A percentile compares a stretch with the other conserved stretches of the same genome.
Evolutionary conservation across 2,888 invertebrate genomes (phyloP).

Genomic region (Drosophila histrio): DNA sequence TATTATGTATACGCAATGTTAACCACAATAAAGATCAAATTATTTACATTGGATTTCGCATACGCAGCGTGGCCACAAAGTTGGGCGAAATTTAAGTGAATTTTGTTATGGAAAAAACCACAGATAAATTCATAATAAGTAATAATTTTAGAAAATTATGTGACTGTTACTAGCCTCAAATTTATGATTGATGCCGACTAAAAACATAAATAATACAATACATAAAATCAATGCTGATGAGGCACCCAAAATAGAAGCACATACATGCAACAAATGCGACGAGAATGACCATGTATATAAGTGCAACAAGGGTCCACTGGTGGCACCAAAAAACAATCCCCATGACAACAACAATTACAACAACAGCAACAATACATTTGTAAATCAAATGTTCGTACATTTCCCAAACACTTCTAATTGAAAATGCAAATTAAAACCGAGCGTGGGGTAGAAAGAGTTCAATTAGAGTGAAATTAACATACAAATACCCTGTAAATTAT

Average conservation of each 20-base stretch:
- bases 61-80: conserved; percentile 25
- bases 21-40: not conserved
- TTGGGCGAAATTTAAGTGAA: conserved; percentile 20
- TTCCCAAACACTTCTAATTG: conserved; percentile 46
- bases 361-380: conserved; percentile 17
- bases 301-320: not conserved
- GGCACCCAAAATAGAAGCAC: not conserved
- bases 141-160: conserved; percentile 27
- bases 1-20: not conserved
- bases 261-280: conserved; percentile 1
- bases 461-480: not conserved
- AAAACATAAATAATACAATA: conserved; percentile 2
- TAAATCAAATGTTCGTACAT: conserved; percentile 41
- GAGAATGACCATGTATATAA: conserved; percentile 1
- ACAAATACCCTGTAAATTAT: conserved; percentile 16
- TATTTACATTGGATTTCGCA: not conserved
- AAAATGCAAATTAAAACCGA: conserved; percentile 47
- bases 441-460: conserved; percentile 4
- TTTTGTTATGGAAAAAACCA: not conserved
- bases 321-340: not conserved
- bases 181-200: conserved; percentile 8
- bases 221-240: conserved; percentile 14
- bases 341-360: not conserved
- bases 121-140: conserved; percentile 17
- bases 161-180: conserved; percentile 6